Percentiles rank a stretch among this genome's conserved stretches.
Evolutionary conservation across 2,797 vertebrate species (phyloP).

Genomic region (Peromyscus nudipes): DNA sequence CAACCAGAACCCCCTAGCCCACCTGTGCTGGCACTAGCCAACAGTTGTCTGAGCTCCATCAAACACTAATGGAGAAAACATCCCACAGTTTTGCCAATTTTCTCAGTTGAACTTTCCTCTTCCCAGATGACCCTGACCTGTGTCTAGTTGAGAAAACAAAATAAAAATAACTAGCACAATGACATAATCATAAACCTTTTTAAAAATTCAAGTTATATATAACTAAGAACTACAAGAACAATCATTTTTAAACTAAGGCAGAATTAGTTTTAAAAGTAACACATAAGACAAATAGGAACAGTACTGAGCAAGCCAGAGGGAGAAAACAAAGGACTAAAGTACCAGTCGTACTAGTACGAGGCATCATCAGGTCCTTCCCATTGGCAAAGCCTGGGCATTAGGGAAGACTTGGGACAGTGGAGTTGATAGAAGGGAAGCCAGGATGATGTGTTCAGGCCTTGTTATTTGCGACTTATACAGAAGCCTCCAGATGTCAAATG

Average conservation of each 20-base stretch:
- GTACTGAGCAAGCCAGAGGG: background rate
- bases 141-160: background rate
- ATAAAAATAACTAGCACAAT: background rate
- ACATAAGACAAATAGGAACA: conserved; percentile 33
- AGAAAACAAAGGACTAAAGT: conserved; percentile 14
- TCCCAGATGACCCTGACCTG: background rate
- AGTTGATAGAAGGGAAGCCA: background rate
- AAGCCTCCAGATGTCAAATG: conserved; percentile 3
- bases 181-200: conserved; percentile 14
- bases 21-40: too few relatives aligned
- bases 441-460: background rate
- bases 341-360: background rate
- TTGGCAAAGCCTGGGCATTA: background rate
- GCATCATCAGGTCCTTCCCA: background rate
- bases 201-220: background rate
- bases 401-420: background rate
- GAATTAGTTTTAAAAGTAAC: conserved; percentile 51
- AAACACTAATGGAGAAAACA: background rate
- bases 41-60: too few relatives aligned
- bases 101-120: background rate
- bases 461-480: background rate
- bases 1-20: too few relatives aligned
- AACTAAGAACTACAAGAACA: background rate
- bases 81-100: background rate
- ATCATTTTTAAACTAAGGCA: conserved; percentile 39